phyloP scores from a whole-genome alignment of 2,888 invertebrate genomes.

The Junonia oenone region DNA sequence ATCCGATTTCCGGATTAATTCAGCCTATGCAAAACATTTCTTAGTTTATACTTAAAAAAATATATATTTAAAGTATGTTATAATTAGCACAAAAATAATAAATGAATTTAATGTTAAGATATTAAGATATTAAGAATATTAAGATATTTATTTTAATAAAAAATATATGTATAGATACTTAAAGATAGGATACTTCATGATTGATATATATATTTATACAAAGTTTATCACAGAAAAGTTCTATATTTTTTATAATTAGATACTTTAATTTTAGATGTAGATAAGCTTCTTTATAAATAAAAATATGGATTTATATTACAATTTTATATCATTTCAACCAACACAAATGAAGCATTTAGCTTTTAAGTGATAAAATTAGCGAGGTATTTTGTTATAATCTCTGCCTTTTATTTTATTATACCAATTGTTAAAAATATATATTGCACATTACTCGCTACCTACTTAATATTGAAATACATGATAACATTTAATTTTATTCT shows the following conservation, averaged over 20 bases:
- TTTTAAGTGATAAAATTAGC: not conserved
- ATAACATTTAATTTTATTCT: too few species aligned
- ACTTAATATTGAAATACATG: not conserved
- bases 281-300: not conserved
- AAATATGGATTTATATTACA: not conserved
- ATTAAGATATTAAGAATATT: too few species aligned
- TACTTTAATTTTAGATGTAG: not conserved
- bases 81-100: too few species aligned
- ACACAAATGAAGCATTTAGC: not conserved
- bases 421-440: not conserved
- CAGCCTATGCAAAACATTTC: too few species aligned
- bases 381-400: not conserved
- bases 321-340: not conserved
- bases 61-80: too few species aligned
- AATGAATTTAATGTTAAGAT: too few species aligned
- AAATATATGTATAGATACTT: not conserved
- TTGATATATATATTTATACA: slow-evolving; percentile 14
- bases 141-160: not conserved
- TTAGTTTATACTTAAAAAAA: too few species aligned
- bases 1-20: too few species aligned
- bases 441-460: not conserved
- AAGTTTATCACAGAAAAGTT: slow-evolving; percentile 35
- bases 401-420: not conserved
- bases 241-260: not conserved
- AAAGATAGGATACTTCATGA: not conserved